Evolutionary conservation across 2,797 vertebrate genomes (phyloP).

Genomic region (Danionella dracula): DNA sequence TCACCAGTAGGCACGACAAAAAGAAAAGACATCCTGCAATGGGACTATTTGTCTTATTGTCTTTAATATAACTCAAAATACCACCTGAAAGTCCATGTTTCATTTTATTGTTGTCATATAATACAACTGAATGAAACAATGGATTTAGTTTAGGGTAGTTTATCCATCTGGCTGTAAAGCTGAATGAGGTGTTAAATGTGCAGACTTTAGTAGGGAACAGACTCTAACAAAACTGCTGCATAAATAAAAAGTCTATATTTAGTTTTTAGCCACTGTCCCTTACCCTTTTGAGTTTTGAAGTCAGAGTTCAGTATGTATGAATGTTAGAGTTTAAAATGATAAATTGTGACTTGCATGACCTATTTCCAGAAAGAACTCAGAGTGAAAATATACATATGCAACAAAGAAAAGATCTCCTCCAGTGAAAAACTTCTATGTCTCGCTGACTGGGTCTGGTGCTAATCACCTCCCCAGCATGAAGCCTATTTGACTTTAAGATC

Average conservation of each 20-base stretch:
- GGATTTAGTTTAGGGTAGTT: background rate
- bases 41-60: conserved; percentile 7
- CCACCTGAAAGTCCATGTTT: background rate
- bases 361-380: too few species aligned
- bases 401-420: too few species aligned
- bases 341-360: too few species aligned
- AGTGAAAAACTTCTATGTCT: too few species aligned
- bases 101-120: background rate
- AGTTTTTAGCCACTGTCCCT: background rate
- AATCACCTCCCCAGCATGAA: too few species aligned
- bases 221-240: background rate
- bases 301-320: too few species aligned
- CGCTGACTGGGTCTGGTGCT: too few species aligned
- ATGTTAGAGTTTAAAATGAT: too few species aligned
- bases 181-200: conserved; percentile 22
- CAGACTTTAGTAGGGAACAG: background rate
- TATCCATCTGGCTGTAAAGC: background rate
- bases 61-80: background rate
- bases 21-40: conserved; percentile 40
- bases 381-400: too few species aligned
- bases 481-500: too few species aligned
- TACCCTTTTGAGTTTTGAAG: too few species aligned
- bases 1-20: conserved; percentile 39
- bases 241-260: background rate
- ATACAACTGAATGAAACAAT: background rate